These are phyloP conservation scores for Achlya flavicornis DNA, from an alignment of 2,888 invertebrate species.

Conservation along the genomic window DNA sequence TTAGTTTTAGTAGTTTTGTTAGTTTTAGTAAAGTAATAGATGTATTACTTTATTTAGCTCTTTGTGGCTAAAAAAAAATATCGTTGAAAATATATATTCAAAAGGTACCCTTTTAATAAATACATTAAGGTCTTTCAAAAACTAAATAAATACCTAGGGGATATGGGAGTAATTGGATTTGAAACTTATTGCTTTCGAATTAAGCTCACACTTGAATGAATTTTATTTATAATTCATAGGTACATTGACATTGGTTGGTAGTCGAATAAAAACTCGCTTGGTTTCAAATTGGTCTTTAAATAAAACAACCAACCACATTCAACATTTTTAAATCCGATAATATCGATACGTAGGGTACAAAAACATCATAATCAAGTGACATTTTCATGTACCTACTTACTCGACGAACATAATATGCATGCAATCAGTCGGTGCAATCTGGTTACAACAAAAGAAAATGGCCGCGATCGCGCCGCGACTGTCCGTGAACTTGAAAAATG, in stretches of 20 bases:
- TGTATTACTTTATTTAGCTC: no score
- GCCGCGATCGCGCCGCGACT: background rate
- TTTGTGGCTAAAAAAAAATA: no score
- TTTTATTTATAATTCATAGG: background rate
- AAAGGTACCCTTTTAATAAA: no score
- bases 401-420: constrained; percentile 3
- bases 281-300: background rate
- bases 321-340: constrained; percentile 7
- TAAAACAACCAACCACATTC: background rate
- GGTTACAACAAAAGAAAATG: constrained; percentile 12
- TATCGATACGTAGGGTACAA: constrained; percentile 15
- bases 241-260: background rate
- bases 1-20: background rate
- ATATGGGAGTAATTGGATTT: no score
- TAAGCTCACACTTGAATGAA: no score
- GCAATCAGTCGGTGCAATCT: constrained; percentile 8
- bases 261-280: background rate
- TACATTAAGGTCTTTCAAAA: no score
- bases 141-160: no score
- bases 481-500: background rate
- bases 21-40: no score
- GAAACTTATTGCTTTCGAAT: no score
- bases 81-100: no score
- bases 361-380: constrained; percentile 28
- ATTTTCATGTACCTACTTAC: constrained; percentile 17